Evolutionary conservation across 1,140 invertebrate genomes (phyloP).

Genomic region (Zelostemma sp.): DNA sequence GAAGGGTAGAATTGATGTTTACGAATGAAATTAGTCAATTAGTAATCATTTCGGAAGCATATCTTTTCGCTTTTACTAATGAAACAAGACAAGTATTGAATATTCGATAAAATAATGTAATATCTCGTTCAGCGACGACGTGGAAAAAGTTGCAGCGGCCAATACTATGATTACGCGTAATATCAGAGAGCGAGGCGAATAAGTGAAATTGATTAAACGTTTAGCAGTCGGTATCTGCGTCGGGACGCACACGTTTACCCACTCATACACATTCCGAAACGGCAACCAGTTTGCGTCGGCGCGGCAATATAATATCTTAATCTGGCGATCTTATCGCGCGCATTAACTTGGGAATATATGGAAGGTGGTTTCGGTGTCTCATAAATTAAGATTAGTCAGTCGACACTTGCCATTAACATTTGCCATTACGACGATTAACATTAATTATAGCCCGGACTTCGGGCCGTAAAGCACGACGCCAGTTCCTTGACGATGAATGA

Average conservation of each 20-base stretch:
- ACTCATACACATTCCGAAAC: constrained; percentile 33
- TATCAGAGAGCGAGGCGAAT: constrained; percentile 23
- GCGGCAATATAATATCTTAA: constrained; percentile 60
- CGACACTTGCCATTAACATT: constrained; percentile 62
- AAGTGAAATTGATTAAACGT: constrained; percentile 49
- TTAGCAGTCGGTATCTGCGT: constrained; percentile 43
- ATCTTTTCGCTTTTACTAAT: not conserved
- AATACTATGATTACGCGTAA: constrained; percentile 12
- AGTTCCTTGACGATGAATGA: not conserved
- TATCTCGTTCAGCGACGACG: not conserved
- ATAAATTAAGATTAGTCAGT: constrained; percentile 63
- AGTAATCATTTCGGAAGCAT: too few species aligned
- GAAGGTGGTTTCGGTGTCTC: constrained; percentile 55
- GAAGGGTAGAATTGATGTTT: too few species aligned
- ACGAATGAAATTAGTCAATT: too few species aligned
- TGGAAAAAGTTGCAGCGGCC: not conserved
- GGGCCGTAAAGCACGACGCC: constrained; percentile 35
- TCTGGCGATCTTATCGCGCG: constrained; percentile 58
- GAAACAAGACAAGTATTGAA: not conserved
- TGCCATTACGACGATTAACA: constrained; percentile 59
- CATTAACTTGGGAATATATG: constrained; percentile 55
- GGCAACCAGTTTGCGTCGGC: constrained; percentile 51
- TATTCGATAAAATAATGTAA: not conserved
- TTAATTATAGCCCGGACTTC: constrained; percentile 53
- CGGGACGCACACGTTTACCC: constrained; percentile 20